Percentiles rank a stretch among this genome's conserved stretches.
Evolutionary conservation across 1,140 invertebrate species (phyloP).

Genomic region (Macrobrachium rosenbergii): DNA sequence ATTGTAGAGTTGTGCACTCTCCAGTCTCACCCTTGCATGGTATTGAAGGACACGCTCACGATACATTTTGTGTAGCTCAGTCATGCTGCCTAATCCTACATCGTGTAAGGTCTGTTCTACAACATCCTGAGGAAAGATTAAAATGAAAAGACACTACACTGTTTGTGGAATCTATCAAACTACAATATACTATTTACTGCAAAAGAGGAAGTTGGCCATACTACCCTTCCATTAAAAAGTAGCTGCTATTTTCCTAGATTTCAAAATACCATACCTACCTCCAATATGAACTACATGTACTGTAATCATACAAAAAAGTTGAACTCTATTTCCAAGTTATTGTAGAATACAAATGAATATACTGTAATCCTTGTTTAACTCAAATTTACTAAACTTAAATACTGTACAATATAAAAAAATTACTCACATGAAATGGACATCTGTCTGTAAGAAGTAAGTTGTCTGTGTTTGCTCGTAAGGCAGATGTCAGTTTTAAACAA

Average conservation of each 20-base stretch:
- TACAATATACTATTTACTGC: not conserved
- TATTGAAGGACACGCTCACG: slow-evolving; percentile 58
- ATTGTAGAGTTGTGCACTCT: slow-evolving; percentile 56
- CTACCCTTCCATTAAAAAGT: too few relatives aligned
- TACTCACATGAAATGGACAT: slow-evolving; percentile 64
- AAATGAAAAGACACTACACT: not conserved
- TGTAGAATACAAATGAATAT: too few relatives aligned
- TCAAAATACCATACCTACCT: too few relatives aligned
- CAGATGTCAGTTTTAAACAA: slow-evolving; percentile 45
- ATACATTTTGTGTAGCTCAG: slow-evolving; percentile 62
- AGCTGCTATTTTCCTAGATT: too few relatives aligned
- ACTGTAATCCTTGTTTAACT: too few relatives aligned
- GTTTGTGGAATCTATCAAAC: not conserved
- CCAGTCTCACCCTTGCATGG: slow-evolving; percentile 56
- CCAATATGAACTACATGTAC: too few relatives aligned
- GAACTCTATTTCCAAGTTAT: too few relatives aligned
- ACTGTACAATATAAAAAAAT: not conserved
- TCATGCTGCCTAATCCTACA: slow-evolving; percentile 61
- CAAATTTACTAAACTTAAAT: not conserved
- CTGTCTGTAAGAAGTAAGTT: slow-evolving; percentile 51
- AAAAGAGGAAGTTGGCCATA: too few relatives aligned
- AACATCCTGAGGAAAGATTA: slow-evolving; percentile 53
- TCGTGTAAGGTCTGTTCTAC: slow-evolving; percentile 64
- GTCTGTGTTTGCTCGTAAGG: slow-evolving; percentile 61
- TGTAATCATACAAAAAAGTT: too few relatives aligned